Percentiles rank a stretch among this genome's conserved stretches.
These are phyloP conservation scores for Athene cunicularia DNA, from an alignment of 2,113 vertebrate genomes.

Conservation along the genomic window DNA sequence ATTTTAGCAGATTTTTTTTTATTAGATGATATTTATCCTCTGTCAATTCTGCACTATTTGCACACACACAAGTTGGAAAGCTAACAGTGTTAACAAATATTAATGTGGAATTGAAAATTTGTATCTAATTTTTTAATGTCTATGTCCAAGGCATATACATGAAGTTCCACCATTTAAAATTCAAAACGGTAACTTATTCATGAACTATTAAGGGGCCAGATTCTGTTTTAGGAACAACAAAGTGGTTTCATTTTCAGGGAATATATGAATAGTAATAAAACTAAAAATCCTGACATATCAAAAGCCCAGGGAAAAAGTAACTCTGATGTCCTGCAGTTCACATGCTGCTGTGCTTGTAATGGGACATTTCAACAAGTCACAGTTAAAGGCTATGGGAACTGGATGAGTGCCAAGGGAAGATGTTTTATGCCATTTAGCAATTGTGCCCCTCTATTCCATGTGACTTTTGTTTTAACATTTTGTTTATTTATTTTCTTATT, in stretches of 20 bases:
- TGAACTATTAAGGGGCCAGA: background rate
- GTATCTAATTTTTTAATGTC: background rate
- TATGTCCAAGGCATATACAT: background rate
- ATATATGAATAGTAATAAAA: slow-evolving; percentile 43
- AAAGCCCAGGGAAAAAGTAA: slow-evolving; percentile 21
- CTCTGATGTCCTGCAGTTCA: slow-evolving; percentile 45
- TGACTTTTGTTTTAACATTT: slow-evolving; percentile 39
- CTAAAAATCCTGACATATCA: slow-evolving; percentile 43
- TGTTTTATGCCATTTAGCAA: slow-evolving; percentile 50
- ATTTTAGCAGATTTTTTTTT: background rate
- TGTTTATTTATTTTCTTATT: slow-evolving; percentile 64
- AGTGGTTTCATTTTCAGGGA: slow-evolving; percentile 47
- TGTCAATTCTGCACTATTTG: background rate
- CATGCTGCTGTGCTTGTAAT: slow-evolving; percentile 28
- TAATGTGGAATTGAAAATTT: background rate
- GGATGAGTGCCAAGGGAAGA: slow-evolving; percentile 60
- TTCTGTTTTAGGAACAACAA: slow-evolving; percentile 20
- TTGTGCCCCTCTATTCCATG: slow-evolving; percentile 31
- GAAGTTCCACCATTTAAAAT: slow-evolving; percentile 12
- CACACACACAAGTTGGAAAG: background rate
- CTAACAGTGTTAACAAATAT: background rate
- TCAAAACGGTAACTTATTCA: slow-evolving; percentile 41
- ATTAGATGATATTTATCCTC: background rate
- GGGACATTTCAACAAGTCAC: slow-evolving; percentile 57
- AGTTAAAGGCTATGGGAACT: slow-evolving; percentile 53